phyloP scores from a whole-genome alignment of 1,140 invertebrate genomes.

The Schmidtea mediterranea region DNA sequence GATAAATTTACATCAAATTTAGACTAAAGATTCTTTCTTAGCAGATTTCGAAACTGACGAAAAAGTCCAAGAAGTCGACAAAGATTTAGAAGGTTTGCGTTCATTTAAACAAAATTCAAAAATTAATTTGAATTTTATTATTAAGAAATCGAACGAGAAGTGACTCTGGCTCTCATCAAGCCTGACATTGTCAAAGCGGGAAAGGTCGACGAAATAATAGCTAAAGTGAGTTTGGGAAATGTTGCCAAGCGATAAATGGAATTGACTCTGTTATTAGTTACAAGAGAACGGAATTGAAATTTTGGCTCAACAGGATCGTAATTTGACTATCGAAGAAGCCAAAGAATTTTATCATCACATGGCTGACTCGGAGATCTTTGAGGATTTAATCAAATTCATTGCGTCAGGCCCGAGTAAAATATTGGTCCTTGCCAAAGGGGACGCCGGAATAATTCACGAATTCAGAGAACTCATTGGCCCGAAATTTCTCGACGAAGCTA shows the following conservation, averaged over 20 bases:
- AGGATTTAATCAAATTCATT: slow-evolving; percentile 23
- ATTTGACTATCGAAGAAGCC: slow-evolving; percentile 22
- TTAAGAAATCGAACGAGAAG: slow-evolving; percentile 14
- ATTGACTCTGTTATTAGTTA: neutral
- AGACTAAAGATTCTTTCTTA: slow-evolving; percentile 9
- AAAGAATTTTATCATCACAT: slow-evolving; percentile 19
- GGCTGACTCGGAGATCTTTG: slow-evolving; percentile 18
- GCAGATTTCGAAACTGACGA: slow-evolving; percentile 3
- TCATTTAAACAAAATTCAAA: slow-evolving; percentile 1
- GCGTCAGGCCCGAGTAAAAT: slow-evolving; percentile 19
- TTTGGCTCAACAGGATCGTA: slow-evolving; percentile 17
- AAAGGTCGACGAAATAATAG: slow-evolving; percentile 22
- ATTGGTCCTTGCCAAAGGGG: slow-evolving; percentile 19
- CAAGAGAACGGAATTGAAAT: slow-evolving; percentile 17
- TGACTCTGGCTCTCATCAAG: slow-evolving; percentile 26
- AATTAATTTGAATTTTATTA: neutral
- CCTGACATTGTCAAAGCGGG: slow-evolving; percentile 22
- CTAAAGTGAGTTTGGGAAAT: slow-evolving; percentile 14
- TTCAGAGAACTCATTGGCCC: slow-evolving; percentile 23
- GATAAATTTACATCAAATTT: slow-evolving; percentile 13
- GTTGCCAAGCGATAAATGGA: neutral
- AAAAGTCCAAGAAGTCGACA: slow-evolving; percentile 5
- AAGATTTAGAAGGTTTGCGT: slow-evolving; percentile 2
- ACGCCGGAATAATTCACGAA: slow-evolving; percentile 17
- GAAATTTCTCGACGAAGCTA: slow-evolving; percentile 21